These are phyloP conservation scores for Orchesella cincta DNA, from an alignment of 1,140 invertebrate genomes.

Conservation along the genomic window DNA sequence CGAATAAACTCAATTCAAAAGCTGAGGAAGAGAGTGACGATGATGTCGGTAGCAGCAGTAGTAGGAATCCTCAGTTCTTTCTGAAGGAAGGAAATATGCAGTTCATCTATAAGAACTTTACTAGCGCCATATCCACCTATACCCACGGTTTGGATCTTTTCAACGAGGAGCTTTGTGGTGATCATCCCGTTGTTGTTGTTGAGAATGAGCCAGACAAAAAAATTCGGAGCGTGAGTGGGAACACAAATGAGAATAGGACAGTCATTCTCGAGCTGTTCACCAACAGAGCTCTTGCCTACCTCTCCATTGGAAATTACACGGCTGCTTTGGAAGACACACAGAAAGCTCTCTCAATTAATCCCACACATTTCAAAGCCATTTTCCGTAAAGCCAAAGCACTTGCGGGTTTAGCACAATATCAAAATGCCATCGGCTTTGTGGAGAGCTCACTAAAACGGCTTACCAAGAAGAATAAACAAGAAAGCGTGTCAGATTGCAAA, in stretches of 20 bases:
- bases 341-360: background rate
- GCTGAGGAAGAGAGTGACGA: no score
- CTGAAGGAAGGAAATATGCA: background rate
- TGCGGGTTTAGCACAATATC: background rate
- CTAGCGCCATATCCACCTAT: background rate
- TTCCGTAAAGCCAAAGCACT: background rate
- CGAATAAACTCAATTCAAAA: no score
- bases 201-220: background rate
- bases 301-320: slow-evolving; percentile 1
- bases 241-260: background rate
- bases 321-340: background rate
- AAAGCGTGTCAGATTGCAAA: background rate
- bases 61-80: background rate
- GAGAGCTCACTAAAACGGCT: background rate
- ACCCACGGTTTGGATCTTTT: background rate
- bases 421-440: background rate
- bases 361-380: background rate
- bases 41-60: no score
- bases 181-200: background rate
- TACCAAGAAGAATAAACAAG: background rate
- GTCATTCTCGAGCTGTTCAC: slow-evolving; percentile 8
- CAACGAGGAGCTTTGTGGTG: background rate
- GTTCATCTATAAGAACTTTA: background rate
- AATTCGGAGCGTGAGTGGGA: no score
- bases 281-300: background rate